These are phyloP conservation scores for Ceratina calcarata DNA, from an alignment of 1,140 invertebrate species.

Conservation along the genomic window DNA sequence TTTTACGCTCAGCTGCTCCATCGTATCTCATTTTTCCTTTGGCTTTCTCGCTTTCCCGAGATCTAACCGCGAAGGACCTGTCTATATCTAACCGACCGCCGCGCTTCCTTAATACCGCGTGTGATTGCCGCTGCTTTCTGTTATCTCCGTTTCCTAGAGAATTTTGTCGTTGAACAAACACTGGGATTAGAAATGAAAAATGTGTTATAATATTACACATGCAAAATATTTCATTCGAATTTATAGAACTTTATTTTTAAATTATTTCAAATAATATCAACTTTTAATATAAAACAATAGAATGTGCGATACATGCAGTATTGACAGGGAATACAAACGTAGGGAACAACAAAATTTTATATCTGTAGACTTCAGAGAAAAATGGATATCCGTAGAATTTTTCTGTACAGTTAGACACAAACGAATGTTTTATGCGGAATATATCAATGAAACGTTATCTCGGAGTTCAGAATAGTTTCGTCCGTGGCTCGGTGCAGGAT, in stretches of 20 bases:
- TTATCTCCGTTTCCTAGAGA: conserved; percentile 4
- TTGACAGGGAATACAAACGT: too few relatives aligned
- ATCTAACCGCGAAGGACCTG: conserved; percentile 55
- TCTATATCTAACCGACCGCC: conserved; percentile 19
- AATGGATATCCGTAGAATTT: neutral
- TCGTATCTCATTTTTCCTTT: conserved; percentile 76
- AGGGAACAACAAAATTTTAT: too few relatives aligned
- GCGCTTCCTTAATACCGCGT: conserved; percentile 15
- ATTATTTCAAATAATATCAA: too few relatives aligned
- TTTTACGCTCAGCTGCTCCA: conserved; percentile 76
- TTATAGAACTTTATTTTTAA: too few relatives aligned
- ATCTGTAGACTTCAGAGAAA: too few relatives aligned
- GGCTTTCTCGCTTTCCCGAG: conserved; percentile 55
- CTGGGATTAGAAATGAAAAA: neutral
- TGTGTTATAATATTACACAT: neutral
- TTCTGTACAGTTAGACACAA: too few relatives aligned
- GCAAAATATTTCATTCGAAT: too few relatives aligned
- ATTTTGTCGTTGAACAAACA: neutral
- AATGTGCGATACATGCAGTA: too few relatives aligned
- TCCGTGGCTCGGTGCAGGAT: conserved; percentile 2
- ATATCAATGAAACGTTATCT: conserved; percentile 9
- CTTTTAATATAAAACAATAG: too few relatives aligned
- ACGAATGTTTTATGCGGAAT: neutral
- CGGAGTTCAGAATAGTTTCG: conserved; percentile 10
- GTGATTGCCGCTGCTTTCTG: conserved; percentile 34